Base-by-base conservation (phyloP, 2,113 vertebrate genomes). In the Hiodon alosoides region DNA sequence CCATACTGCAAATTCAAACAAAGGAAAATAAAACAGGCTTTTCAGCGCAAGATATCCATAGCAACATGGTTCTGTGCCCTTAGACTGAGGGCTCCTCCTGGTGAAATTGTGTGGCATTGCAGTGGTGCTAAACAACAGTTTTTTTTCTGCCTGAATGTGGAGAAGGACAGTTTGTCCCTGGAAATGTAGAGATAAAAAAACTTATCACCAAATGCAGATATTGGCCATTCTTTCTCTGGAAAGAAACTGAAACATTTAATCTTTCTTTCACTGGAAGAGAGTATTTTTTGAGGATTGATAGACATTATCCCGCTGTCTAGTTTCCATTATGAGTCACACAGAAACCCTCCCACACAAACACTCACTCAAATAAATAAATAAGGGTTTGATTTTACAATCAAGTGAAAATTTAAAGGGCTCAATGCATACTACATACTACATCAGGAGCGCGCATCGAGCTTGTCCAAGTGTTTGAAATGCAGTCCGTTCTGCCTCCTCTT, bases 71-170 rank as follows among this genome's bases (percentile, higher is more conserved):
- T 13, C 3, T 78, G 57, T 67, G n/a, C 69, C 59, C 55, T 61
- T 55, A 48, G 73, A 70, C 68, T 61, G 48, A 77, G 68, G 50
- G 77, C 73, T 75, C 77, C 77, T 69, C 69, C 73, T 79, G 54
- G 73, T 67, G 77, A 66, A 62, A 71, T 14, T 53, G 52, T 46
- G 47, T 11, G 46, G 69, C 11, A 55, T 14, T 54, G 46, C 53
- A 53, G 47, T 48, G 3, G 47, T 17, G 16, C 57, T 69, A 4
- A 51, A 55, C 50, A 52, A 48, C 50, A 10, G 60, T 65, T 7
- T 31, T 3, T 17, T 62, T 64, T 66, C 17, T n/a, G 65, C 51
- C 52, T 16, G 13, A 13, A 58, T n/a, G 46, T 61, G 11, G 59
- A 31, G 51, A n/a, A 7, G 5, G 61, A 73, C 61, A 65, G 61